Evolutionary conservation across 2,888 invertebrate genomes (phyloP).

Genomic region (Lordiphosa fenestrarum): DNA sequence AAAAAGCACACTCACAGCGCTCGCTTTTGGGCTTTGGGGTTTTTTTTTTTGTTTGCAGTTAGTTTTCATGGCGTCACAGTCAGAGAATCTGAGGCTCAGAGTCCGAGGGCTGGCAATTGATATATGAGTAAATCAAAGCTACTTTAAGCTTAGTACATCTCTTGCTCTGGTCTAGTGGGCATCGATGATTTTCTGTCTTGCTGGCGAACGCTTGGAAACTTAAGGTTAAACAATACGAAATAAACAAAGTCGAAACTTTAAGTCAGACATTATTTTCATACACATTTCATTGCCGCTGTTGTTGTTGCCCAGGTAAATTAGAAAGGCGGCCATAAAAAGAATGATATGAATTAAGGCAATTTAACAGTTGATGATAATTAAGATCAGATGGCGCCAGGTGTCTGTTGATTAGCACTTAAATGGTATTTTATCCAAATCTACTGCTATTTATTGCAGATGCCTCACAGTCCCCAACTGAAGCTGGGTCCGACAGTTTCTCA

Average conservation of each 20-base stretch:
- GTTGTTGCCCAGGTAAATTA: conserved; percentile 63
- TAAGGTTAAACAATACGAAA: conserved; percentile 50
- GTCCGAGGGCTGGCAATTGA: conserved; percentile 41
- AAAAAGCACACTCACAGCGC: conserved; percentile 43
- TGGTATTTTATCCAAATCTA: background rate
- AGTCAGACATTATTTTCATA: conserved; percentile 31
- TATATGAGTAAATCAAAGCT: conserved; percentile 67
- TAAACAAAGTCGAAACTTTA: conserved; percentile 16
- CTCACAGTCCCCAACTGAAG: conserved; percentile 58
- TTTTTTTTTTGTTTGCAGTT: conserved; percentile 41
- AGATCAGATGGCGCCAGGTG: conserved; percentile 32
- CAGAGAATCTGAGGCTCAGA: conserved; percentile 12
- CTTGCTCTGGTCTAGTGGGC: conserved; percentile 51
- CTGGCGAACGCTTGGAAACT: conserved; percentile 31
- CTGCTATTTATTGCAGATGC: conserved; percentile 51
- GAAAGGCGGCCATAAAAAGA: conserved; percentile 49
- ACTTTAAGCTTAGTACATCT: conserved; percentile 60
- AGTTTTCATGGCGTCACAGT: conserved; percentile 56
- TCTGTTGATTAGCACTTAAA: conserved; percentile 22
- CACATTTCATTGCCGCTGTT: conserved; percentile 11
- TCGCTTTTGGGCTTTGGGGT: conserved; percentile 50
- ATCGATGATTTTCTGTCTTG: conserved; percentile 27
- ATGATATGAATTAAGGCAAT: no score
- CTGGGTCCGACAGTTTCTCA: conserved; percentile 50
- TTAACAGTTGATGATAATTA: conserved; percentile 25